These are phyloP conservation scores for Ficedula albicollis DNA, from an alignment of 2,797 vertebrate species.

Conservation along the genomic window DNA sequence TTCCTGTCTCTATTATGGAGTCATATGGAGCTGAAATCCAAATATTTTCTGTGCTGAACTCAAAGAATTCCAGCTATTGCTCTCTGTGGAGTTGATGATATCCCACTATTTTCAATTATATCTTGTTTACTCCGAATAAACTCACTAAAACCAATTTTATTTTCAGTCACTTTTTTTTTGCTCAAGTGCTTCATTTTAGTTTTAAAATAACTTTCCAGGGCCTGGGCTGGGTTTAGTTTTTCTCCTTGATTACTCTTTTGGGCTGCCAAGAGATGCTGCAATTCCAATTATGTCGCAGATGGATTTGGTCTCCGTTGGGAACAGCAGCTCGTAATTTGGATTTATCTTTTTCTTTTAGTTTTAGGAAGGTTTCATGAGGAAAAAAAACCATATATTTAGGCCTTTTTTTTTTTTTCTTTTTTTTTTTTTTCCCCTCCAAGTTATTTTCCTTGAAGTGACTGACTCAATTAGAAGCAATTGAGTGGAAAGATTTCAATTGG, in stretches of 20 bases:
- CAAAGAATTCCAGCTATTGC: fast-evolving
- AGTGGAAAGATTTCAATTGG: background rate
- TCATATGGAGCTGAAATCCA: fast-evolving
- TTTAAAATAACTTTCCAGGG: background rate
- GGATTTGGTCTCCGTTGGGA: background rate
- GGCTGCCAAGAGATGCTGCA: background rate
- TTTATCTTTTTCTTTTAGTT: background rate
- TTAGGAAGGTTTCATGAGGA: background rate
- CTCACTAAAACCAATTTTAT: background rate
- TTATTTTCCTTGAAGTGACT: background rate
- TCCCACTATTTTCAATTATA: background rate
- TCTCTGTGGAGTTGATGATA: background rate
- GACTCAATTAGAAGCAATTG: background rate
- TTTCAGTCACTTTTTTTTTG: background rate
- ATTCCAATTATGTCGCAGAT: background rate
- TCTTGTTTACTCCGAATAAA: background rate
- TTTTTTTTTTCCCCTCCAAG: background rate
- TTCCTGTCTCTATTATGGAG: background rate
- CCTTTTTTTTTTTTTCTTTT: background rate
- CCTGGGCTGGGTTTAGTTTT: background rate
- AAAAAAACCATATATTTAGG: background rate
- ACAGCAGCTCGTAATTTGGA: background rate
- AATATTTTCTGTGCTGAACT: background rate
- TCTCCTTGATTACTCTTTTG: background rate
- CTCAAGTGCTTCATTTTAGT: background rate